Percentiles rank a stretch among this genome's conserved stretches.
Conservation (phyloP, 2,113 vertebrate genomes). For the Indicator indicator region DNA sequence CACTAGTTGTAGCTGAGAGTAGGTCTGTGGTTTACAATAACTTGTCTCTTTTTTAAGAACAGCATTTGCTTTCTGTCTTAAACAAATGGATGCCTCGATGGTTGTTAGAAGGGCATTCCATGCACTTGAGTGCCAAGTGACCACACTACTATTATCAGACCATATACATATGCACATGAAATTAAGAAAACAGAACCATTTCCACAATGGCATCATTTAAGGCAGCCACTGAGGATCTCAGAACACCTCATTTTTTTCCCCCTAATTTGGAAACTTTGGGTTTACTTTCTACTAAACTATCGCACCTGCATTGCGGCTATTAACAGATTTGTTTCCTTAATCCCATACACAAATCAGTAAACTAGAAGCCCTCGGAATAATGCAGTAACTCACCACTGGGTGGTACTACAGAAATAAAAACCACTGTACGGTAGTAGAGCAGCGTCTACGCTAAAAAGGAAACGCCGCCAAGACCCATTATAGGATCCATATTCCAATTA, state of each 20-base stretch:
- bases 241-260: background rate
- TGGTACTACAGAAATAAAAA: conserved; percentile 19
- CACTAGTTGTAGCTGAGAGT: background rate
- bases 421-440: rapidly evolving
- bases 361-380: rapidly evolving
- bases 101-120: background rate
- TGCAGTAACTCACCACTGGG: background rate
- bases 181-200: background rate
- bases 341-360: rapidly evolving
- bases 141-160: background rate
- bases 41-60: background rate
- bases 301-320: conserved; percentile 43
- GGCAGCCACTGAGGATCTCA: background rate
- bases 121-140: background rate
- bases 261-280: background rate
- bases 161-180: background rate
- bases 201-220: background rate
- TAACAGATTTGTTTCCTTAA: background rate
- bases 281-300: background rate
- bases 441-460: rapidly evolving
- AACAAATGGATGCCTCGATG: background rate
- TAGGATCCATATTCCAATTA: background rate
- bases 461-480: background rate
- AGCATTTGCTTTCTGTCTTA: background rate
- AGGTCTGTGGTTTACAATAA: background rate